Base-by-base conservation (phyloP, 2,797 vertebrate genomes). In the Falco cherrug region DNA sequence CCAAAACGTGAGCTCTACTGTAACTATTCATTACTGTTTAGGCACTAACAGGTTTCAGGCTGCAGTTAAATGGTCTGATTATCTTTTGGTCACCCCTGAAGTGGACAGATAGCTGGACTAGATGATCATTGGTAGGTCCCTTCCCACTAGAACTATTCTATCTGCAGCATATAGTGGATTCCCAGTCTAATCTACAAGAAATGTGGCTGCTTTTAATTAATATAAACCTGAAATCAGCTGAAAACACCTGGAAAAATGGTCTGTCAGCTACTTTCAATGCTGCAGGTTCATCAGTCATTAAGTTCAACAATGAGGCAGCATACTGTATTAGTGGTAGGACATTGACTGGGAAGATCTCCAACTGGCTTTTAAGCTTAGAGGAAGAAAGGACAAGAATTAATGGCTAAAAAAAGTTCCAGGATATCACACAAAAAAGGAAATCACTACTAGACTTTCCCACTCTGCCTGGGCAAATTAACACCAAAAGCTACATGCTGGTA, bases 311-410 rank as follows among this genome's bases (percentile, higher is more conserved):
- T 13, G 26, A 90, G 31, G 53, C 64, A 93, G 74, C 29, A n/a
- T 10, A 78, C 11, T 70, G 18, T 75, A 67, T 51, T 78, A 71
- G 60, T 65, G 50, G 54, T 12, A 76, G n/a, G 39, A 37, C 39
- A 90, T 4, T 13, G 54, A 88, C 17, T 63, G 19, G 16, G 28
- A 95, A 92, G 17, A 80, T 71, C 56, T 82, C 41, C 1, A 0
- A 67, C 59, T 50, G 50, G 50, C 69, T 93, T 95, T 94, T 71
- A 91, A 67, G n/a, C 89, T 93, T 76, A 79, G 47, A 74, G 51
- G 31, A 93, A 94, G 56, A 29, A 92, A 76, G 18, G 50, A 63
- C 37, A 76, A 69, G 20, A 93, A 91, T 91, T 67, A 67, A 56
- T 57, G 29, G 41, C 41, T 50, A 56, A 79, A 95, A 73, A 75